Evolutionary conservation across 2,797 vertebrate species (phyloP), one percentile per base, ranked within the genome.

Genomic region (Scyliorhinus canicula): DNA sequence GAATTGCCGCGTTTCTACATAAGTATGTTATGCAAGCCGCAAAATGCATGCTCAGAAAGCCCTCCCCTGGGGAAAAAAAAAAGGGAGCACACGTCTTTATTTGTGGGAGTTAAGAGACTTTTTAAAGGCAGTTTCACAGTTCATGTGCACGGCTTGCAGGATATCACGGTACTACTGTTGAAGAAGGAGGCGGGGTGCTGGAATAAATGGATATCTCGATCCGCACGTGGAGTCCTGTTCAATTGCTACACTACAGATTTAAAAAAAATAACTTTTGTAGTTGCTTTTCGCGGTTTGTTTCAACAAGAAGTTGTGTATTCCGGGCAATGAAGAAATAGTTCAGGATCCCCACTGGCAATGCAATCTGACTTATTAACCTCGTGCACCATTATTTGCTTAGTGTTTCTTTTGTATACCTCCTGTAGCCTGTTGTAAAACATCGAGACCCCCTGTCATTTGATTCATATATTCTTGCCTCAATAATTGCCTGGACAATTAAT

Each of bases 101-200:
- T 90, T 60, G 86, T 40, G 88, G 7, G 57, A 63, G 88, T 91
- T 91, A 16, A 4, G n/a, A 44, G 88, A 91, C 88, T 91, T 60
- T 63, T 82, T 35, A 82, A 24, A 47, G 79, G 44, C 40, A 44
- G 40, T 79, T 82, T 79, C 14, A 40, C 14, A 19, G n/a, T 79
- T 3, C 16, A 44, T 19, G 74, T 79, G 7, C 88, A 91, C 21
- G n/a, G 31, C 50, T 86, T 57, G 14, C 52, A 57, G 52, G 19
- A 35, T 57, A 14, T 35, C 50, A 88, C 47, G 82, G 85, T 35
- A 24, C 55, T 21, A 21, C 35, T 2, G 35, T 57, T 91, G 86
- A 63, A 55, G 8, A 44, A 63, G 88, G 88, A 91, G 88, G 88
- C 88, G 88, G 88, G 86, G 86, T 90, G 86, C 52, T 57, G 31